phyloP scores from a whole-genome alignment of 2,888 invertebrate species.

The Eupithecia inturbata region DNA sequence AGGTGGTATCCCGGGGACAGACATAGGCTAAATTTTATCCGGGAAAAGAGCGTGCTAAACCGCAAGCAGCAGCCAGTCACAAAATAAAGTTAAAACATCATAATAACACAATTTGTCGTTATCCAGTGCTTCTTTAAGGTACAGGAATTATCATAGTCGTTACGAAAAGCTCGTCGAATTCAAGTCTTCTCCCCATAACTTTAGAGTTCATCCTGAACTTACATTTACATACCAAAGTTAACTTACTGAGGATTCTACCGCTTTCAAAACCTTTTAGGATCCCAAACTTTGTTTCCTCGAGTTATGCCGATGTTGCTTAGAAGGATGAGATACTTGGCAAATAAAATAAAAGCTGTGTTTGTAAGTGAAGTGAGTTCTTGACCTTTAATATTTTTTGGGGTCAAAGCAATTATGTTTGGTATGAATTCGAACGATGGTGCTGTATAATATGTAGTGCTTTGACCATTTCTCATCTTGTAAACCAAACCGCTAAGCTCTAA shows the following conservation, averaged over 20 bases:
- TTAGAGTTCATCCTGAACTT: not conserved
- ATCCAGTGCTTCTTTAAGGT: not conserved
- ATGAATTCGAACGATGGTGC: not conserved
- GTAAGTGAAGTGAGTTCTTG: not conserved
- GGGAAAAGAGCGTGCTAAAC: too few relatives aligned
- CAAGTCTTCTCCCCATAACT: constrained; percentile 1
- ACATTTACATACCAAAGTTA: constrained; percentile 34
- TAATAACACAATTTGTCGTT: not conserved
- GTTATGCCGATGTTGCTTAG: constrained; percentile 26
- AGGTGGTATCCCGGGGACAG: too few relatives aligned
- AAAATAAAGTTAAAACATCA: not conserved
- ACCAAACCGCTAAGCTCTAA: too few relatives aligned
- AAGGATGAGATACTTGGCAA: constrained; percentile 26
- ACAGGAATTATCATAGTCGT: not conserved
- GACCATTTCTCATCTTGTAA: too few relatives aligned
- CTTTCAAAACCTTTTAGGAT: constrained; percentile 34
- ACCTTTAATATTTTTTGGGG: not conserved
- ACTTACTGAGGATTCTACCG: constrained; percentile 24
- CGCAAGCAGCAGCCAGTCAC: too few relatives aligned
- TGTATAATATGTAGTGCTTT: too few relatives aligned
- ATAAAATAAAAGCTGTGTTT: constrained; percentile 14
- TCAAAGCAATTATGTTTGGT: not conserved
- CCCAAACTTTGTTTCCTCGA: constrained; percentile 32
- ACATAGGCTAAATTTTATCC: too few relatives aligned
- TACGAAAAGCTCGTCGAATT: not conserved